Evolutionary conservation across 2,888 invertebrate species (phyloP), one percentile per base, ranked within the genome.

Genomic region (Macropis europaea): DNA sequence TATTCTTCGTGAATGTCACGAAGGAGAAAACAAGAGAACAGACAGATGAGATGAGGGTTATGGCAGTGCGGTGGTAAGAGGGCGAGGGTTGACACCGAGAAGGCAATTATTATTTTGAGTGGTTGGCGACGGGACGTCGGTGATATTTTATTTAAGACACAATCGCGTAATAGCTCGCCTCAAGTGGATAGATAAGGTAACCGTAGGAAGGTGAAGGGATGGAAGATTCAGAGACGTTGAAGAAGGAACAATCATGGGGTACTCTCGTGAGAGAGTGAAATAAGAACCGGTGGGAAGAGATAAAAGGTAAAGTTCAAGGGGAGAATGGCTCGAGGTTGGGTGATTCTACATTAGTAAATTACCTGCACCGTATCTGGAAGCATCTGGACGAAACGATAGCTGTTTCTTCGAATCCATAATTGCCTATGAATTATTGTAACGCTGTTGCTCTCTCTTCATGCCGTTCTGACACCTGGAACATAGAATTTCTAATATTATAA

Each of bases 91-190:
- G 85, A 84, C 84, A 85, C 82, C 77, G 79, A 75, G 81, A 82
- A 80, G 85, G 85, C 88, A 88, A 88, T 88, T 88, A 89, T 89
- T 88, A 89, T 88, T 88, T 87, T 86, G 88, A 88, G 86, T 83
- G 86, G 84, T 83, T 85, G 86, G 85, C 85, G 87, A 87, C 85
- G 86, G 82, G 80, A 79, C 76, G 76, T 64, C 69, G 71, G 77
- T 83, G 82, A 89, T 89, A 88, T 89, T 89, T 89, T 89, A 89
- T 89, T 89, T 87, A 89, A 87, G 86, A 84, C 81, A 88, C 88
- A 89, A 89, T 89, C 89, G 87, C 84, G 87, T 89, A 89, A 89
- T 89, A 89, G 89, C 88, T 82, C 80, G 82, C 74, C 84, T 81
- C 82, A 82, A 83, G 76, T 61, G 70, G 76, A 76, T 79, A 67